Conservation (phyloP, 2,888 invertebrate species). For the Drosophila falleni region DNA sequence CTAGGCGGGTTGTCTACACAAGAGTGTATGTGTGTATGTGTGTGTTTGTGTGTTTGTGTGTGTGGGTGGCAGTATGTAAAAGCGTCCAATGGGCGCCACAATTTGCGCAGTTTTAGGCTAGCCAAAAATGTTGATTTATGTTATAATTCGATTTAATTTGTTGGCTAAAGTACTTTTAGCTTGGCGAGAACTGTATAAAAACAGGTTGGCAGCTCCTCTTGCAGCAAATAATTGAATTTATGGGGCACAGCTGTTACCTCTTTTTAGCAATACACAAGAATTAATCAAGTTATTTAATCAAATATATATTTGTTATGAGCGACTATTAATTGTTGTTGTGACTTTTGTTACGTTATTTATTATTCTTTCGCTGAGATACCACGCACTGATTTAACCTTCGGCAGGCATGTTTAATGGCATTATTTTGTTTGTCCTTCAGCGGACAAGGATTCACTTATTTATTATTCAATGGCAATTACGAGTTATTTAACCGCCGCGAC, state of each 20-base stretch:
- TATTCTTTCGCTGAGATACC: neutral
- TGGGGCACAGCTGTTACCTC: slow-evolving; percentile 7
- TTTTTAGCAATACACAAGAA: neutral
- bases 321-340: neutral
- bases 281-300: neutral
- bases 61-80: slow-evolving; percentile 57
- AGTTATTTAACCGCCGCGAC: slow-evolving; percentile 34
- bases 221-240: neutral
- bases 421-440: slow-evolving; percentile 47
- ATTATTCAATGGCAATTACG: slow-evolving; percentile 43
- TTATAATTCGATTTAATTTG: slow-evolving; percentile 48
- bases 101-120: slow-evolving; percentile 71
- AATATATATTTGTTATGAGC: neutral
- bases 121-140: slow-evolving; percentile 69
- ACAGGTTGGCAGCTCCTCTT: neutral
- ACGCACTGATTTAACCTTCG: slow-evolving; percentile 26
- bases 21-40: slow-evolving; percentile 11
- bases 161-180: slow-evolving; percentile 2
- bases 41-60: slow-evolving; percentile 32
- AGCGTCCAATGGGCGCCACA: slow-evolving; percentile 65
- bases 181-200: neutral
- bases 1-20: slow-evolving; percentile 6
- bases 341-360: neutral
- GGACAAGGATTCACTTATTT: slow-evolving; percentile 53
- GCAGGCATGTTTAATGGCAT: slow-evolving; percentile 24